A percentile compares a stretch with the other conserved stretches of the same genome.
Conservation (phyloP, 37 sponge, comb jelly and placozoan species). For the Bolinopsis microptera region DNA sequence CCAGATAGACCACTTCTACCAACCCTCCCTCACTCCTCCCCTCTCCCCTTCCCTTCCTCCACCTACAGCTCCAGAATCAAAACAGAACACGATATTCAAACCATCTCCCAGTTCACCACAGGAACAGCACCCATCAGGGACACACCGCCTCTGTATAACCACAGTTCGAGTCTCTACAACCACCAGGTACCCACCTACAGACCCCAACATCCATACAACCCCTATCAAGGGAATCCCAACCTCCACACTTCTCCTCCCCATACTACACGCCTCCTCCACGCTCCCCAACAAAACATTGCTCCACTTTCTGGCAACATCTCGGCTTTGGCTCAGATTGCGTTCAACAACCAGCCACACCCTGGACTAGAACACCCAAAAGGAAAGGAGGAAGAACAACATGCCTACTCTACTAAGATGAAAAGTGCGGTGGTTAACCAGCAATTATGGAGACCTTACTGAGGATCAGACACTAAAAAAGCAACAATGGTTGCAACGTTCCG, state of each 20-base stretch:
- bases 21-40: neutral
- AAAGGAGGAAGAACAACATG: neutral
- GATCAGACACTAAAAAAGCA: no score
- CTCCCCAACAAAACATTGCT: neutral
- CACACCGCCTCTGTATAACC: neutral
- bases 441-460: slow-evolving; percentile 45
- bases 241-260: neutral
- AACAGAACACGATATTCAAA: neutral
- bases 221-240: neutral
- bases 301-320: neutral
- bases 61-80: neutral
- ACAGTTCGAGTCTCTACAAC: neutral
- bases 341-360: neutral
- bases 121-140: neutral
- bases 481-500: no score
- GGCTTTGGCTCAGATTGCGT: slow-evolving; percentile 12
- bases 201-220: neutral
- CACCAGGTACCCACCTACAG: neutral
- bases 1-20: neutral
- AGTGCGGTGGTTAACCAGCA: slow-evolving; percentile 9
- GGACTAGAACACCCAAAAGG: neutral
- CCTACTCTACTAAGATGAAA: slow-evolving; percentile 2
- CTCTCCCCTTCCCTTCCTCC: slow-evolving; percentile 23
- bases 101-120: neutral
- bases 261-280: neutral